Base-by-base conservation (phyloP, 2,888 invertebrate genomes). In the Xiphydria camelus region DNA sequence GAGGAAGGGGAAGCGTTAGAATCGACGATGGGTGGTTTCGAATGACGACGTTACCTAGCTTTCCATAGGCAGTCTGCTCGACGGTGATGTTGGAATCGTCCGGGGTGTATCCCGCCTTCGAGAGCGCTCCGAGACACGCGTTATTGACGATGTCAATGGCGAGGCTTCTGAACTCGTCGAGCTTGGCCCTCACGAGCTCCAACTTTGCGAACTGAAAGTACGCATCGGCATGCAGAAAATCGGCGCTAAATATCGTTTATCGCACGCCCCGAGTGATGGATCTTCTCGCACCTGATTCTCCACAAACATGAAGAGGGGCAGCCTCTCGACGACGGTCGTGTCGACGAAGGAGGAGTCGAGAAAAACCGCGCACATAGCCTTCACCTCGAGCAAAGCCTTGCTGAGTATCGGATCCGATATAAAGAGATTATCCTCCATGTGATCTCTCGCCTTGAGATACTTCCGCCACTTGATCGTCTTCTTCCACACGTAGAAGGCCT, bases 401-500 rank as follows among this genome's bases (percentile, higher is more conserved):
- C 88, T 82, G 55, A 94, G 70, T 4, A 86, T 81, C 12, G 85
- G 83, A 59, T 91, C 88, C 5, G 87, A 81, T 50, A 87, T 82
- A 61, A 92, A 91, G 1, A 91, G 78, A 66, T 86, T 84, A 26
- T 86, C 82, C 12, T 82, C 79, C 14, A 94, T 71, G 52, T 77
- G 77, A 43, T 77, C 78, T 49, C 83, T 79, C 1, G 86, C 82
- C 14, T 77, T 76, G 21, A 77, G 78, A 41, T 83, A 83, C 71
- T 91, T 93, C 46, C 82, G 81, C 64, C 82, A 85, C 25, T 83
- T 76, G 19, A 94, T 83, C 10, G 84, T 84, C 70, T 87, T 88
- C 45, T 83, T 80, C 92, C 92, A 92, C 0, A 87, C 83, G 62
- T 84, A 87, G 70, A 91, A 91, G 0, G 88, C 86, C 75, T 93